A percentile compares a stretch with the other conserved stretches of the same genome.
These are phyloP conservation scores for Torymus tubicola DNA, from an alignment of 2,888 invertebrate genomes.

Conservation along the genomic window DNA sequence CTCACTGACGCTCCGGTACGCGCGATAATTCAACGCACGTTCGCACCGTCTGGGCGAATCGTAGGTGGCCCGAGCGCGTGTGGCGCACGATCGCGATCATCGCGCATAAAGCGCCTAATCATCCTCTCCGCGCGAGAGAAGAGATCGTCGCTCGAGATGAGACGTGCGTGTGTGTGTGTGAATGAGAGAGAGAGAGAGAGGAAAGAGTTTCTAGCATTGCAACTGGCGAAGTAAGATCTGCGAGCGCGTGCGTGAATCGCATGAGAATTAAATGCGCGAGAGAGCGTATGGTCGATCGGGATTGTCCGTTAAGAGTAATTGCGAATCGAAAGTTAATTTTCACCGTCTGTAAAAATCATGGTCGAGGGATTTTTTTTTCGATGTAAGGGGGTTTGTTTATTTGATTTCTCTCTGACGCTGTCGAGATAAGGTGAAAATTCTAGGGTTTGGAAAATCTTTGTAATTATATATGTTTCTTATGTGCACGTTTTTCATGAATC, in stretches of 20 bases:
- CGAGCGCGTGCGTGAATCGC: conserved; percentile 9
- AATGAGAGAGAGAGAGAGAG: background rate
- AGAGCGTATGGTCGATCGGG: background rate
- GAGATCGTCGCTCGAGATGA: conserved; percentile 28
- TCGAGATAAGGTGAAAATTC: no score
- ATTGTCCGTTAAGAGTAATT: conserved; percentile 12
- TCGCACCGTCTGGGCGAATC: background rate
- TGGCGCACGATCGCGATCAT: conserved; percentile 30
- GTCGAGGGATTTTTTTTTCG: no score
- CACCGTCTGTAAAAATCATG: no score
- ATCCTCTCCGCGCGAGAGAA: conserved; percentile 35
- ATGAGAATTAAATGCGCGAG: no score
- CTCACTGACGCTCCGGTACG: no score
- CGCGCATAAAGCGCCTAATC: conserved; percentile 46
- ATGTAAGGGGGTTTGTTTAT: no score
- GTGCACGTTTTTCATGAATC: no score
- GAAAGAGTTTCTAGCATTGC: conserved; percentile 21
- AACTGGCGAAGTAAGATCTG: background rate
- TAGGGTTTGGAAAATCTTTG: background rate
- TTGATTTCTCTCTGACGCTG: no score
- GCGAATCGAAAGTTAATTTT: no score
- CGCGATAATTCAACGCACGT: no score
- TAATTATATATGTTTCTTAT: background rate
- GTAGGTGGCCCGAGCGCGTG: conserved; percentile 19
- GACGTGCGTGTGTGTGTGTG: background rate